Conservation (phyloP, 2,888 invertebrate genomes). For the Baronia brevicornis region DNA sequence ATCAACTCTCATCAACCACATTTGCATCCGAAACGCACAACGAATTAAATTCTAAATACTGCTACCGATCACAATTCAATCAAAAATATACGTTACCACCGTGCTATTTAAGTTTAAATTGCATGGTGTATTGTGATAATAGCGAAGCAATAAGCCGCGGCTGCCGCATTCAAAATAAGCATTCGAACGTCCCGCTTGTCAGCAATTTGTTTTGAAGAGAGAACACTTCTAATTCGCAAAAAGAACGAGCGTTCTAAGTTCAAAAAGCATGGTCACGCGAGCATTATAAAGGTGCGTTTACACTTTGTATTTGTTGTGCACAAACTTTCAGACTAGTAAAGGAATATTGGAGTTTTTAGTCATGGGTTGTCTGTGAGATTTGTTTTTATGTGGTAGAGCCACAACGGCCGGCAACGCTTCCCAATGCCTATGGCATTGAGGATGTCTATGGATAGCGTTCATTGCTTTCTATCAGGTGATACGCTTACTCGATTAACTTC, state of each 20-base stretch:
- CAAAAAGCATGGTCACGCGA: constrained; percentile 72
- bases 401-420: no score
- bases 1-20: constrained; percentile 62
- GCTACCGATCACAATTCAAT: constrained; percentile 18
- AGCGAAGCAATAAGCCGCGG: constrained; percentile 34
- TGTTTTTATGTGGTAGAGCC: no score
- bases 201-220: constrained; percentile 74
- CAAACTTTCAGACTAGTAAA: no score
- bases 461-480: no score
- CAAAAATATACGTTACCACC: constrained; percentile 11
- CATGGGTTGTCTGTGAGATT: no score
- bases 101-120: not conserved
- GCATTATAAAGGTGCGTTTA: constrained; percentile 31
- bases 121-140: constrained; percentile 2
- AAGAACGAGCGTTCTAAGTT: constrained; percentile 67
- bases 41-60: constrained; percentile 50
- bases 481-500: no score
- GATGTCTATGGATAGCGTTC: no score
- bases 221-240: constrained; percentile 73
- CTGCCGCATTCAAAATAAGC: constrained; percentile 58
- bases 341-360: no score
- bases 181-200: constrained; percentile 67
- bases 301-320: constrained; percentile 10
- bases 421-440: no score
- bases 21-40: constrained; percentile 60